Base-by-base conservation (phyloP, 92 coral and sea anemone species). In the Bergia sp. region DNA sequence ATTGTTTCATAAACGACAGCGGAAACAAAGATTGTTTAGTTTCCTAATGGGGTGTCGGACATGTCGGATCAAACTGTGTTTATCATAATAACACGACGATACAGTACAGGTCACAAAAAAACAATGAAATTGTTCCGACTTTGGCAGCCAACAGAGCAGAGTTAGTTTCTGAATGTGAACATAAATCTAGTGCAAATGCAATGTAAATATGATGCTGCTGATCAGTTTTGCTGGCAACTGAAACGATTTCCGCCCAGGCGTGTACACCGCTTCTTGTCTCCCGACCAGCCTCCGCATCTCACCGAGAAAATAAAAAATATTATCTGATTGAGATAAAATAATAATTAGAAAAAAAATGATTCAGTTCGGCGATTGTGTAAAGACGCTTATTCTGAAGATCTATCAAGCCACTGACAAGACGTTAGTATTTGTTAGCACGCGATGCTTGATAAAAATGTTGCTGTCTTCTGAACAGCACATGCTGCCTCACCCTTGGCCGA, bases 11-110 rank as follows among this genome's bases (percentile, higher is more conserved):
- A 53, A 80, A 11, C 67, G 85, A 80, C 85, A 80, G 85, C 72
- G 57, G 18, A 80, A 80, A 80, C 85, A 80, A 80, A 53, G 42
- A 45, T 80, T 80, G 85, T 80, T 80, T 80, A 39, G 73, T 80
- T 80, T 80, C 20, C 73, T 80, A 37, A 80, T 11, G 47, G 85
- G 29, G n/a, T 61, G 69, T 61, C 69, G 69, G 29, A 61, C 69
- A 61, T 18, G 69, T 61, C 3, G 29, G 29, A 61, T 61, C 69
- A 61, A 20, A 13, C 69, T 18, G 69, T 61, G 69, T 16, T 61
- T 61, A 20, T 61, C 4, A 20, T 20, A 53, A 53, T 10, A 53
- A 53, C 58, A 53, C 16, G 18, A 18, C 16, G 2, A 0, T 18
- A 53, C 10, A 6, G 69, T 61, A 61, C 29, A 61, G 29, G 69